A percentile compares a stretch with the other conserved stretches of the same genome.
Conservation (phyloP, 2,113 vertebrate genomes). For the mouse (Mus musculus) region GRCm39 chr16:76561501-76562000, state of each 20-base stretch:
- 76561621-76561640: too few species aligned
- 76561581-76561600: not conserved
- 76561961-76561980: not conserved
- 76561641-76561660: not conserved
- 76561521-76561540: not conserved
- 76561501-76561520: not conserved
- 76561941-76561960: not conserved
- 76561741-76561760: not conserved
- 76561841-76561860: too few species aligned
- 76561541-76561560: not conserved
- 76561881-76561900: not conserved
- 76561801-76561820: too few species aligned
- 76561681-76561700: not conserved
- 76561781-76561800: not conserved
- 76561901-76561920: not conserved
- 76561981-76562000: constrained; percentile 1
- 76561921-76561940: not conserved
- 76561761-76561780: not conserved
- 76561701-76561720: not conserved
- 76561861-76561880: not conserved
- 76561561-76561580: not conserved
- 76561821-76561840: not conserved
- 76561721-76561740: not conserved
- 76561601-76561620: not conserved
- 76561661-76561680: not conserved